Conservation (phyloP, 2,113 vertebrate genomes). For the Ancistrus triradiatus region DNA sequence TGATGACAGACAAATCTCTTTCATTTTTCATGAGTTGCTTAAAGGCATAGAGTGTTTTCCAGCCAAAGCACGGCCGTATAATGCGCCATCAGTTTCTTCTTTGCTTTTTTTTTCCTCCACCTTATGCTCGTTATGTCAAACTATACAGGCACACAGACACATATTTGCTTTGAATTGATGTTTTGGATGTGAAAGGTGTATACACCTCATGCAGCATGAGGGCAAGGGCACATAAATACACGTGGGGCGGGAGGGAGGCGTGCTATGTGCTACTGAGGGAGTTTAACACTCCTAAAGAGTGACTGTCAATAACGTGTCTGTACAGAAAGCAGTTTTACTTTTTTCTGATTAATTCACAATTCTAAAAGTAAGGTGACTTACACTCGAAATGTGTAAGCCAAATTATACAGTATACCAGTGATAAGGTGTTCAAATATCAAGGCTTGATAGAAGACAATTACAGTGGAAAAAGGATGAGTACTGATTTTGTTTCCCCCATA, state of each 20-base stretch:
- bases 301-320: too few species aligned
- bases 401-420: too few species aligned
- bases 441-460: too few species aligned
- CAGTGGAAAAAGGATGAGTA: too few species aligned
- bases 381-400: too few species aligned
- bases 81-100: constrained; percentile 49
- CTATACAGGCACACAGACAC: constrained; percentile 41
- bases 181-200: constrained; percentile 37
- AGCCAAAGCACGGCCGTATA: constrained; percentile 48
- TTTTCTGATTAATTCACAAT: too few species aligned
- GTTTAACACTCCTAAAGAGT: constrained; percentile 17
- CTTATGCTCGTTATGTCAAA: constrained; percentile 55
- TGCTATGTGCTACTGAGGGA: constrained; percentile 29
- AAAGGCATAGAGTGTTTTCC: constrained; percentile 54
- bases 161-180: constrained; percentile 50
- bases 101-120: constrained; percentile 6
- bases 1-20: constrained; percentile 59
- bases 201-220: constrained; percentile 14
- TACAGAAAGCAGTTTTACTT: too few species aligned
- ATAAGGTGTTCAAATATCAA: too few species aligned
- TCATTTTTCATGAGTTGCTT: constrained; percentile 65
- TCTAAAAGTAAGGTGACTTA: too few species aligned
- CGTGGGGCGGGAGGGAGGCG: constrained; percentile 20
- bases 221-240: constrained; percentile 42
- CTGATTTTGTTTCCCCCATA: too few species aligned